Evolutionary conservation across 2,797 vertebrate species (phyloP).

Genomic region (Coendou prehensilis): DNA sequence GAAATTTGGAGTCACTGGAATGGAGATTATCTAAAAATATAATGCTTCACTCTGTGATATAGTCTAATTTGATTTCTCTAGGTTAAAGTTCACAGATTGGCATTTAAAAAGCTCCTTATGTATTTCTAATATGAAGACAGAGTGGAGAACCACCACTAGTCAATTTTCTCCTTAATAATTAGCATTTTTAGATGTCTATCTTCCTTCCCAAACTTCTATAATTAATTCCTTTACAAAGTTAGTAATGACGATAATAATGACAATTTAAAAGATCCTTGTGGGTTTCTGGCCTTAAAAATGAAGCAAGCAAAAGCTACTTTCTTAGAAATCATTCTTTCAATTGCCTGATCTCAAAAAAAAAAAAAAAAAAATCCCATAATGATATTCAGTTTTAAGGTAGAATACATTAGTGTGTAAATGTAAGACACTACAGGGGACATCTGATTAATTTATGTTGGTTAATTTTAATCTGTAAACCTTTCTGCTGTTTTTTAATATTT

Average conservation of each 20-base stretch:
- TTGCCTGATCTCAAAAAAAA: neutral
- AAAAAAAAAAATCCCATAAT: neutral
- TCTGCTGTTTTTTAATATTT: neutral
- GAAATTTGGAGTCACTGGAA: neutral
- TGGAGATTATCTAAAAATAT: neutral
- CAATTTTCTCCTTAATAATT: neutral
- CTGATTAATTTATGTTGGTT: neutral
- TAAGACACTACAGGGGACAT: neutral
- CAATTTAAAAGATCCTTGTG: neutral
- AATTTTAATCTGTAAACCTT: neutral
- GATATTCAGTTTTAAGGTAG: neutral
- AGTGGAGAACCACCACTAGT: neutral
- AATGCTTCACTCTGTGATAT: neutral
- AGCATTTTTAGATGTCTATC: neutral
- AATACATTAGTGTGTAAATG: conserved; percentile 4
- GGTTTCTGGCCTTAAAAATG: neutral
- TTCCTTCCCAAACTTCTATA: neutral
- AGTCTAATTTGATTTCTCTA: neutral
- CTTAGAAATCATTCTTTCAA: conserved; percentile 8
- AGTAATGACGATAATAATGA: neutral
- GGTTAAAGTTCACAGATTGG: neutral
- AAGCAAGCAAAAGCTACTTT: neutral
- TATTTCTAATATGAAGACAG: neutral
- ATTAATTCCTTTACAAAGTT: conserved; percentile 38
- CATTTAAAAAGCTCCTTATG: neutral